A percentile compares a stretch with the other conserved stretches of the same genome.
phyloP scores from a whole-genome alignment of 2,888 invertebrate species.

The Syritta pipiens region DNA sequence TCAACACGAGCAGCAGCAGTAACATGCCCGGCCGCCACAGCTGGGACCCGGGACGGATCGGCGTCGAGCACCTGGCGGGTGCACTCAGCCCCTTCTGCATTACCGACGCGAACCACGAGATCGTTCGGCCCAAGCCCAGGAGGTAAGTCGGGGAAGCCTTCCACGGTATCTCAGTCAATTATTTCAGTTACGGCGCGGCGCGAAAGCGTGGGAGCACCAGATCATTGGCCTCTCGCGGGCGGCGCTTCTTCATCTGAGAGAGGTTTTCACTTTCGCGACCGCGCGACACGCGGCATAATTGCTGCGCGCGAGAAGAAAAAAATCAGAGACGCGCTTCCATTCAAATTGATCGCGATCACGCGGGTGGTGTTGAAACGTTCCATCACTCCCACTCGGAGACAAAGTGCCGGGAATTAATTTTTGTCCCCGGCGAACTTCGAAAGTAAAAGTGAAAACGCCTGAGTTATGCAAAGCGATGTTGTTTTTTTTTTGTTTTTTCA shows the following conservation, averaged over 20 bases:
- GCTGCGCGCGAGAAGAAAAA: slow-evolving; percentile 11
- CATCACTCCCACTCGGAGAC: slow-evolving; percentile 49
- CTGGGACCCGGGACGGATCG: slow-evolving; percentile 79
- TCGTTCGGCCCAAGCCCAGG: slow-evolving; percentile 90
- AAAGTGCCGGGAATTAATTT: slow-evolving; percentile 1
- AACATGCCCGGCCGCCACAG: slow-evolving; percentile 78
- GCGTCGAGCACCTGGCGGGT: slow-evolving; percentile 82
- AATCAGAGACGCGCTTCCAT: slow-evolving; percentile 49
- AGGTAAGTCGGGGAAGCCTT: slow-evolving; percentile 83
- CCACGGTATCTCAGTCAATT: too few relatives aligned
- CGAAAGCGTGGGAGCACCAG: slow-evolving; percentile 26
- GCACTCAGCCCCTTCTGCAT: slow-evolving; percentile 84
- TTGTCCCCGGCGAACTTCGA: slow-evolving; percentile 54
- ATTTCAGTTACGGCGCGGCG: too few relatives aligned
- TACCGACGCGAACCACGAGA: slow-evolving; percentile 89
- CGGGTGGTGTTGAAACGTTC: slow-evolving; percentile 39
- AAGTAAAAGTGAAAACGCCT: slow-evolving; percentile 63
- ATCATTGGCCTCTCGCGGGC: slow-evolving; percentile 49
- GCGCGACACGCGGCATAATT: slow-evolving; percentile 44
- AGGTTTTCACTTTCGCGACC: slow-evolving; percentile 56
- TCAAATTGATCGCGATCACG: slow-evolving; percentile 44
- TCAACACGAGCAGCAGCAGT: slow-evolving; percentile 55
- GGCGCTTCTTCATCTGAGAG: neutral
- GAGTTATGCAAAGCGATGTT: slow-evolving; percentile 48
- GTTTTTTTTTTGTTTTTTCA: slow-evolving; percentile 5